A percentile compares a stretch with the other conserved stretches of the same genome.
Evolutionary conservation across 2,797 vertebrate genomes (phyloP).

Genomic region (Microctenopoma lineatum): DNA sequence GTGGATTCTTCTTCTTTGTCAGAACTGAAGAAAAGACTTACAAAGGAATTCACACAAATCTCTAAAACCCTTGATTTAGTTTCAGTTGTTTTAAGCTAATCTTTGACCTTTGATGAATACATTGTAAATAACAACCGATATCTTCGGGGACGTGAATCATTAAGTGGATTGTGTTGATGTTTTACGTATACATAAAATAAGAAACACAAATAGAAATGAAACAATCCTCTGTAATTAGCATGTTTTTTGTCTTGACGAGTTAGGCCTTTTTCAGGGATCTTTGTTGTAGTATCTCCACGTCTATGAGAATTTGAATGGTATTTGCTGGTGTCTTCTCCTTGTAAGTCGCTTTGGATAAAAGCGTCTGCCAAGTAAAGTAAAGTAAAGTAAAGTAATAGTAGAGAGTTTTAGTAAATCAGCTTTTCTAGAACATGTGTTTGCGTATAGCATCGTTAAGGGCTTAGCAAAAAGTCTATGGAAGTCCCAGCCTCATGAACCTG

Average conservation of each 20-base stretch:
- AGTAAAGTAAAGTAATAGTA: too few relatives aligned
- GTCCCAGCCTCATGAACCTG: background rate
- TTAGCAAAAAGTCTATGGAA: background rate
- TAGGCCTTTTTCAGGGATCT: too few relatives aligned
- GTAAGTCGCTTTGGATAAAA: too few relatives aligned
- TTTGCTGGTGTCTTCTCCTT: too few relatives aligned
- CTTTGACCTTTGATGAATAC: constrained; percentile 22
- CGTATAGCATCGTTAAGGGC: background rate
- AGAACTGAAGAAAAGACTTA: constrained; percentile 28
- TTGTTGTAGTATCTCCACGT: too few relatives aligned
- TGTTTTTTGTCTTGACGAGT: too few relatives aligned
- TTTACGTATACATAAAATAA: background rate
- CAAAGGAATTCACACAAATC: background rate
- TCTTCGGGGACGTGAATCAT: constrained; percentile 9
- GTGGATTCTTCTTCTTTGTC: constrained; percentile 5
- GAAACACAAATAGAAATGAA: constrained; percentile 1
- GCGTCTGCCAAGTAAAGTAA: too few relatives aligned
- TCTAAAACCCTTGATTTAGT: constrained; percentile 17
- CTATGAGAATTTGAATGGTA: too few relatives aligned
- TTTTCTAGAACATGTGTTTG: constrained; percentile 13
- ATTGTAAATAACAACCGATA: constrained; percentile 21
- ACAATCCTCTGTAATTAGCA: constrained; percentile 2
- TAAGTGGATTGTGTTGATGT: constrained; percentile 13
- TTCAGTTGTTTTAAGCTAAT: constrained; percentile 25
- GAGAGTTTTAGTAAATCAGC: constrained; percentile 10